phyloP scores from a whole-genome alignment of 2,113 vertebrate genomes.

The Gallinago paraguaiae region DNA sequence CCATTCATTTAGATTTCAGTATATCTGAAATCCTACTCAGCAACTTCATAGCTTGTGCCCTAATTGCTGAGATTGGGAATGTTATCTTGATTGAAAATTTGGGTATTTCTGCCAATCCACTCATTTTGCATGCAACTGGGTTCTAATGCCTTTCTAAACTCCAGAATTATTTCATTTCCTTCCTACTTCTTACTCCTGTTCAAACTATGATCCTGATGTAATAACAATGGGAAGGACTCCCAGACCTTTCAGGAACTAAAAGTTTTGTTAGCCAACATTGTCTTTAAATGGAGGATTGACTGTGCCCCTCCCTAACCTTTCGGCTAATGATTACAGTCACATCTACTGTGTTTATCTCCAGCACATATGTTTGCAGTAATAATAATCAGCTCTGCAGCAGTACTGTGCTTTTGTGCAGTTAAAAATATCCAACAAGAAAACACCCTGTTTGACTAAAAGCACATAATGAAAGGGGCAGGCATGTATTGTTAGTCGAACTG shows the following conservation, averaged over 20 bases:
- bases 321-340: conserved; percentile 30
- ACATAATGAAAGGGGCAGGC: background rate
- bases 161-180: conserved; percentile 68
- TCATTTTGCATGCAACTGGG: conserved; percentile 47
- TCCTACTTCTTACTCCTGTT: conserved; percentile 64
- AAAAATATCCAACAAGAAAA: conserved; percentile 41
- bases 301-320: conserved; percentile 47
- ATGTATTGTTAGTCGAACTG: background rate
- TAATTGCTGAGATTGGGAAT: background rate
- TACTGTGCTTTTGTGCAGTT: conserved; percentile 38
- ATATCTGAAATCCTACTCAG: background rate
- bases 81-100: conserved; percentile 1
- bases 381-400: conserved; percentile 43
- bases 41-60: background rate
- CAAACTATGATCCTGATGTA: conserved; percentile 32
- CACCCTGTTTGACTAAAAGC: conserved; percentile 3
- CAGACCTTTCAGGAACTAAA: conserved; percentile 61
- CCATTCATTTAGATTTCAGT: background rate
- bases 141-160: conserved; percentile 36
- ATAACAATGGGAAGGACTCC: conserved; percentile 56
- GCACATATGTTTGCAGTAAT: background rate
- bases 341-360: conserved; percentile 26
- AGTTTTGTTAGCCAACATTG: conserved; percentile 52
- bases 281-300: conserved; percentile 47
- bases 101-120: background rate